Conservation (phyloP, 1,140 invertebrate genomes). For the Neodiprion fabricii region DNA sequence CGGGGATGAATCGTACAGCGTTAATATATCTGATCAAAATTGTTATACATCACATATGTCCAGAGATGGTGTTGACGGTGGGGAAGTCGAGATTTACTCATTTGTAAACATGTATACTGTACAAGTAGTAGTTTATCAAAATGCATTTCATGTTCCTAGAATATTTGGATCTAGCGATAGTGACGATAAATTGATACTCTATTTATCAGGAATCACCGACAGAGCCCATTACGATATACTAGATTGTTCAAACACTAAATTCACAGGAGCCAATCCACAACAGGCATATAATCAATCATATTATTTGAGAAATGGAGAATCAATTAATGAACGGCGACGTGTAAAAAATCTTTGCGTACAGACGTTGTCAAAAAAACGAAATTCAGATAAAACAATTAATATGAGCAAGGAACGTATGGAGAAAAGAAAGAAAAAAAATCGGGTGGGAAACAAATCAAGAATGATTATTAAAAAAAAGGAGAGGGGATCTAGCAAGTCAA, state of each 20-base stretch:
- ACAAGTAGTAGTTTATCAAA: slow-evolving; percentile 34
- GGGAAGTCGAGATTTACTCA: slow-evolving; percentile 18
- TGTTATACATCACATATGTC: slow-evolving; percentile 14
- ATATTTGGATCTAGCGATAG: slow-evolving; percentile 10
- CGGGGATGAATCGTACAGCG: slow-evolving; percentile 15
- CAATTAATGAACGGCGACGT: neutral
- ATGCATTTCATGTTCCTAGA: slow-evolving; percentile 14
- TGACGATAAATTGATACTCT: neutral
- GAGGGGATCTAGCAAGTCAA: no score
- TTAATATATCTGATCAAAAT: neutral
- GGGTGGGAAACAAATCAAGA: no score
- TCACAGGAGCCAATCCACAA: neutral
- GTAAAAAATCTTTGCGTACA: no score
- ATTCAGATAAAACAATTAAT: neutral
- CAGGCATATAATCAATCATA: neutral
- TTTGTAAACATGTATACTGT: slow-evolving; percentile 14
- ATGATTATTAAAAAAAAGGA: no score
- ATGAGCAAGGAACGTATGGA: neutral
- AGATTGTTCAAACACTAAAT: slow-evolving; percentile 3
- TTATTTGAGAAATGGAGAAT: neutral
- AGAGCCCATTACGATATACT: neutral
- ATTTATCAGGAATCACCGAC: slow-evolving; percentile 3
- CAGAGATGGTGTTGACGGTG: slow-evolving; percentile 15
- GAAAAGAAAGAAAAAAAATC: neutral
- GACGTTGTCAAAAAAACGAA: no score